Base-by-base conservation (phyloP, 2,888 invertebrate genomes). In the Hofmannophila pseudospretella region DNA sequence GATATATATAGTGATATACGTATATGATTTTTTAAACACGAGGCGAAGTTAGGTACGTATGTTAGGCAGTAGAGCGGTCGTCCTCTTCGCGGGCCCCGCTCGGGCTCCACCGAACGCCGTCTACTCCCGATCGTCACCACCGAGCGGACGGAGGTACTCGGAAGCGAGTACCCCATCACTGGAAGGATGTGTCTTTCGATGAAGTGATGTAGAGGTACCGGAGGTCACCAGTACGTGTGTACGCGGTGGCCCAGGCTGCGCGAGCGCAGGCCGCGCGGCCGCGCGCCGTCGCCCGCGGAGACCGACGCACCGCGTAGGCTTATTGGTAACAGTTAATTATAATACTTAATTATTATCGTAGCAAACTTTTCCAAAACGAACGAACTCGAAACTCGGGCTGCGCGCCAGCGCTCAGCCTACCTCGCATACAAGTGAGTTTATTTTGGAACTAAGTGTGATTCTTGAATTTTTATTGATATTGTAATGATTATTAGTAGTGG, bases 391-490 rank as follows among this genome's bases (percentile, higher is more conserved):
- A 88, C 80, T 87, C 82, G 88, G 88, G 88, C 85, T 86, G 82
- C 67, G 87, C 86, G 84, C 75, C 64, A 69, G 85, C 84, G 82
- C 85, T 68, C 86, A 86, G 86, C 90, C 90, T 90, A 89, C 90
- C 90, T 91, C 90, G 90, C 90, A 91, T 85, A 89, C 88, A 90
- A 91, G 90, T 91, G 90, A 91, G 90, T 91, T 91, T 90, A 89
- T 90, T 91, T 90, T 90, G 90, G 90, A 88, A 90, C 89, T 90
- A 90, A 90, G 90, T 91, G 90, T 91, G 90, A 90, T 90, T 90
- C 90, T 90, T 90, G 90, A 85, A 86, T 87, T 88, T 87, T 88
- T 85, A 87, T 86, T 87, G 79, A 84, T 87, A 86, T 86, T 82
- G 81, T 87, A 86, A 85, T 79, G 78, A 84, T 82, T 82, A 80